Base-by-base conservation (phyloP, 2,888 invertebrate species). In the Clivina fossor region DNA sequence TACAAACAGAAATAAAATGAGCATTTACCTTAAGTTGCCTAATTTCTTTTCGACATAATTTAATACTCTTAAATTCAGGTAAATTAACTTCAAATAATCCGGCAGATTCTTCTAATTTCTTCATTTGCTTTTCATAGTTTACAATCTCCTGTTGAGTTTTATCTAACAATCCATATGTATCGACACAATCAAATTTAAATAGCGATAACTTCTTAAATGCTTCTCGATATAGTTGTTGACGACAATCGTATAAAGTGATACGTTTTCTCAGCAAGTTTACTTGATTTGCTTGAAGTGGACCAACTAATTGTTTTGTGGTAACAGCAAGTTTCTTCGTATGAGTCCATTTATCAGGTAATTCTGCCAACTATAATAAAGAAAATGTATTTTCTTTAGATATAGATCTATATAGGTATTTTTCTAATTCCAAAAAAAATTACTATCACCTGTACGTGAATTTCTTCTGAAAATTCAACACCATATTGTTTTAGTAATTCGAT, bases 261-360 rank as follows among this genome's bases (percentile, higher is more conserved):
- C 90, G 83, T 69, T 89, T 88, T 56, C 90, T 85, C 62, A 96
- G 87, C 44, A 90, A 85, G 53, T 90, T 88, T 1, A 93, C 90
- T 73, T 97, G 94, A 57, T 85, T 86, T 2, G 91, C 88, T 72
- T 94, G 91, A 58, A 95, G 78, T 13, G 96, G 94, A 1, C 88
- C 88, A 30, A 95, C 91, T 40, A 83, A 80, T 70, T 93, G 92
- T 72, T 92, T 93, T 43, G 90, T 85, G 47, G 86, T 82, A 2
- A 90, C 84, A 1, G 90, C 88, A 56, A 87, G 76, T 73, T 91
- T 92, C 71, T 94, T 92, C 4, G 92, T 80, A 63, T 85, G 86
- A 46, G 81, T 80, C 96, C 96, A 97, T 65, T 82, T 83, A 62
- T 93, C 92, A 0, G 96, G 96, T 35, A 96, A 75, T 64, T 91